Evolutionary conservation across 2,888 invertebrate species (phyloP).

Genomic region (Nomada hirtipes): DNA sequence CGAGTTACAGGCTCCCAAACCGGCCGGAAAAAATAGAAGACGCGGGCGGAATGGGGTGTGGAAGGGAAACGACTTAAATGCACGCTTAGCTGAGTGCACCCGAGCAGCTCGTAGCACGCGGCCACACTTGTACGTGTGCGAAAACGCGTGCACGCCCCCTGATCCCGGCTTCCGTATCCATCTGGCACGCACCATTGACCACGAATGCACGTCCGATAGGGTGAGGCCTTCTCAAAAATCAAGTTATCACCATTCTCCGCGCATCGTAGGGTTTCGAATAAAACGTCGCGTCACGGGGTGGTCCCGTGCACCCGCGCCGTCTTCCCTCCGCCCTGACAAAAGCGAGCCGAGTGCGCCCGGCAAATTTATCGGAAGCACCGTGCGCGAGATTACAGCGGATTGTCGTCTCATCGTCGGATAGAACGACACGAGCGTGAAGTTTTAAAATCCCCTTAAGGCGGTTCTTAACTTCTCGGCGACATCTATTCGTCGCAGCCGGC

Average conservation of each 20-base stretch:
- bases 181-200: slow-evolving; percentile 85
- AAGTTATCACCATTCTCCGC: slow-evolving; percentile 80
- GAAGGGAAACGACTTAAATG: slow-evolving; percentile 43
- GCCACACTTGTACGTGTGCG: background rate
- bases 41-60: background rate
- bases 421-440: background rate
- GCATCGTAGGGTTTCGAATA: slow-evolving; percentile 63
- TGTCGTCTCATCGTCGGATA: slow-evolving; percentile 37
- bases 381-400: slow-evolving; percentile 47
- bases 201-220: slow-evolving; percentile 81
- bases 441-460: background rate
- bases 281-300: slow-evolving; percentile 42
- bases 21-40: slow-evolving; percentile 24
- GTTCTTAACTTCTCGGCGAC: no score
- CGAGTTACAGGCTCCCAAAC: background rate
- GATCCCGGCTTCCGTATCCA: slow-evolving; percentile 84
- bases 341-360: slow-evolving; percentile 22
- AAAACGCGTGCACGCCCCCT: slow-evolving; percentile 58
- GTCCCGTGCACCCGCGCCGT: background rate
- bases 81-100: slow-evolving; percentile 47
- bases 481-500: no score
- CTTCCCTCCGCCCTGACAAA: background rate
- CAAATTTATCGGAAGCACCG: slow-evolving; percentile 52
- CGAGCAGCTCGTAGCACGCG: background rate
- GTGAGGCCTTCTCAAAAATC: slow-evolving; percentile 80